phyloP scores from a whole-genome alignment of 2,888 invertebrate species.

The Didymodactylos carnosus region DNA sequence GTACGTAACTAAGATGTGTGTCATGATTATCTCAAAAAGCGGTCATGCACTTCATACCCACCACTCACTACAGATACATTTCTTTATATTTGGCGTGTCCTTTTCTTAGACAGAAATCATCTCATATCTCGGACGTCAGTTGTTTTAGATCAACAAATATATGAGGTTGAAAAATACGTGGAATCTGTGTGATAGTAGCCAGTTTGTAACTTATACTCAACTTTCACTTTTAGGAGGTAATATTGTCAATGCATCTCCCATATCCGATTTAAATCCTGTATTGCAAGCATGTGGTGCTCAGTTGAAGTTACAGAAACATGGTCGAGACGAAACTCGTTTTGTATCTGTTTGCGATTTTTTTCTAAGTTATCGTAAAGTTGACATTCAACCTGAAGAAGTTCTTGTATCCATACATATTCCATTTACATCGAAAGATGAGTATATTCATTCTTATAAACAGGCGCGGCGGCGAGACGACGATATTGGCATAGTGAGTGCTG shows the following conservation, averaged over 20 bases:
- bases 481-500: conserved; percentile 75
- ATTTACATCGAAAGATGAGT: conserved; percentile 48
- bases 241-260: conserved; percentile 8
- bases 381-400: conserved; percentile 51
- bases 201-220: too few relatives aligned
- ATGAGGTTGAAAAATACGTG: neutral
- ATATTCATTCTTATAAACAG: conserved; percentile 66
- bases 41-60: too few relatives aligned
- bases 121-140: too few relatives aligned
- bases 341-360: conserved; percentile 53
- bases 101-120: too few relatives aligned
- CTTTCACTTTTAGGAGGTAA: neutral
- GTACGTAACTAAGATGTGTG: too few relatives aligned
- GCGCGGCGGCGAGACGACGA: conserved; percentile 76
- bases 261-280: conserved; percentile 74
- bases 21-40: too few relatives aligned
- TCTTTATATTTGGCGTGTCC: too few relatives aligned
- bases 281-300: conserved; percentile 51
- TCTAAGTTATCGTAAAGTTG: conserved; percentile 55
- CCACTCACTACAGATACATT: too few relatives aligned
- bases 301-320: conserved; percentile 45
- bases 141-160: too few relatives aligned
- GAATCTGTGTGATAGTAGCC: too few relatives aligned
- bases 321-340: conserved; percentile 38
- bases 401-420: conserved; percentile 56